phyloP scores from a whole-genome alignment of 2,113 vertebrate species.

The Laticauda laticaudata region DNA sequence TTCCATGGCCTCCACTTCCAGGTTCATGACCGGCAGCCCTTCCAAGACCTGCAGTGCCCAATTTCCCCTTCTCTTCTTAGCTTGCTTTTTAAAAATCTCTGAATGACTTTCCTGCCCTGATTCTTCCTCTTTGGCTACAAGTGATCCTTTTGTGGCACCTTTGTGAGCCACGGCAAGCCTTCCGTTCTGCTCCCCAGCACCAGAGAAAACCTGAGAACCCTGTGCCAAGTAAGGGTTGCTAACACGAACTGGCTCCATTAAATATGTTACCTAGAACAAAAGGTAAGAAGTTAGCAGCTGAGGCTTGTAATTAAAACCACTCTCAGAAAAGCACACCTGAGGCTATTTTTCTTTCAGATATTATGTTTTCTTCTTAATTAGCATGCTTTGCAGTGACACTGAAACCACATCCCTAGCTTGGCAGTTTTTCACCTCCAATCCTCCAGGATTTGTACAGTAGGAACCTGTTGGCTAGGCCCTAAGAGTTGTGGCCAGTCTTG shows the following conservation, averaged over 20 bases:
- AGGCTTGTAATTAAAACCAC: conserved; percentile 22
- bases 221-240: conserved; percentile 55
- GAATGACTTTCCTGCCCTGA: conserved; percentile 21
- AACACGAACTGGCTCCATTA: conserved; percentile 71
- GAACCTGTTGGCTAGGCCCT: background rate
- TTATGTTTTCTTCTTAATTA: conserved; percentile 54
- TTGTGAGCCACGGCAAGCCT: conserved; percentile 38
- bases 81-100: conserved; percentile 18
- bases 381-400: conserved; percentile 31
- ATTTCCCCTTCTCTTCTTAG: conserved; percentile 29
- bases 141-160: conserved; percentile 31
- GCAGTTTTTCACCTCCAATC: background rate
- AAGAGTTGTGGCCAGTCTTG: background rate
- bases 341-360: background rate
- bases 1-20: conserved; percentile 11
- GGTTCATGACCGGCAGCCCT: background rate
- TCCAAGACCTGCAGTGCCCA: conserved; percentile 8
- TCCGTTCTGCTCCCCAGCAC: conserved; percentile 39
- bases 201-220: conserved; percentile 38
- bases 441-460: background rate
- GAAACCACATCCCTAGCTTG: background rate
- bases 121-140: background rate
- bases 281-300: conserved; percentile 34
- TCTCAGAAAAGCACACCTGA: conserved; percentile 42
- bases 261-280: conserved; percentile 71